phyloP scores from a whole-genome alignment of 2,888 invertebrate species.

The Isoperla grammatica region DNA sequence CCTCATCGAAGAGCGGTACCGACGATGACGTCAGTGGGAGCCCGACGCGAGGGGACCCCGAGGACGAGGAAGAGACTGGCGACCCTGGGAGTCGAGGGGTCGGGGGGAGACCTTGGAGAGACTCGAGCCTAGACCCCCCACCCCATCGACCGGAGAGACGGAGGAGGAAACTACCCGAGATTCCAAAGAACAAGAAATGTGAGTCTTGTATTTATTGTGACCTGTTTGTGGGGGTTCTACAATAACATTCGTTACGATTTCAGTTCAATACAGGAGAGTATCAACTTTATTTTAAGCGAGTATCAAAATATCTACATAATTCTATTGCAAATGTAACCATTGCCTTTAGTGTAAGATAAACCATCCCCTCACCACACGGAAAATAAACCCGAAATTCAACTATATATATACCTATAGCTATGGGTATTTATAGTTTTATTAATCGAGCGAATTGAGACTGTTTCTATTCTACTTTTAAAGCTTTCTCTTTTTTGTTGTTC shows the following conservation, averaged over 20 bases:
- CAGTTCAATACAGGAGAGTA: too few relatives aligned
- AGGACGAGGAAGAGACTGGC: conserved; percentile 40
- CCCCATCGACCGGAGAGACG: conserved; percentile 51
- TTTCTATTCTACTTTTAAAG: too few relatives aligned
- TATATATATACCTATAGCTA: too few relatives aligned
- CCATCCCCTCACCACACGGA: too few relatives aligned
- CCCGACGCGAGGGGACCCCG: conserved; percentile 38
- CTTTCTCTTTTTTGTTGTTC: too few relatives aligned
- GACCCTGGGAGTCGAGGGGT: conserved; percentile 41
- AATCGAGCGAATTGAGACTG: too few relatives aligned
- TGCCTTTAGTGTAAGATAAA: too few relatives aligned
- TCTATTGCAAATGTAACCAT: too few relatives aligned
- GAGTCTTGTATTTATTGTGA: neutral
- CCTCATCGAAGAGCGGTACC: conserved; percentile 68
- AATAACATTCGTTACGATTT: neutral
- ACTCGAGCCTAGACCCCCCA: conserved; percentile 2
- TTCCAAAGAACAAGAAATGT: conserved; percentile 61
- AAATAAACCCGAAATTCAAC: too few relatives aligned
- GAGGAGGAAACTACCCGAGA: conserved; percentile 80
- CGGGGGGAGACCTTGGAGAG: conserved; percentile 46
- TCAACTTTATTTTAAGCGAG: too few relatives aligned
- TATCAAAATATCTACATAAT: too few relatives aligned
- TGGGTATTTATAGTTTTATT: too few relatives aligned
- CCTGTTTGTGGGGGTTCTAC: neutral
- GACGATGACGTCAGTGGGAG: conserved; percentile 49